Base-by-base conservation (phyloP, 2,888 invertebrate genomes). In the Tromatobia lineatoria region DNA sequence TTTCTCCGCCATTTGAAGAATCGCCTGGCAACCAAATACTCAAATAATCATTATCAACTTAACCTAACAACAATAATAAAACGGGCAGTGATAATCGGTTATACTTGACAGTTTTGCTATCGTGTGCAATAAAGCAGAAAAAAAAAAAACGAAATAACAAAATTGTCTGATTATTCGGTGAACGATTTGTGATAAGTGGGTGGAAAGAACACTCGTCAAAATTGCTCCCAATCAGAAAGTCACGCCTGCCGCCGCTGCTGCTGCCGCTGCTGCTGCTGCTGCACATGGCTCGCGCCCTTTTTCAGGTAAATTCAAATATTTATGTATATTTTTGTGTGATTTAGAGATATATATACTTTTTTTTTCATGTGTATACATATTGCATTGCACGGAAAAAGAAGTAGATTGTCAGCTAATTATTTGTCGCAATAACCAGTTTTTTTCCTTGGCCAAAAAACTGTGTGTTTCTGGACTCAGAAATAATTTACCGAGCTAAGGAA, bases 221-320 rank as follows among this genome's bases (percentile, higher is more conserved):
- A 91, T 91, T 91, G 89, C 90, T 87, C 90, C 90, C 42, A 88
- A 91, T 89, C 82, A 87, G 85, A 83, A 91, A 90, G 75, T 82
- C 89, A 57, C 84, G 25, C 57, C 83, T 52, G 81, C 73, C 70
- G 75, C 66, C 69, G 80, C 74, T 67, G 79, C 79, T 54, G 79
- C 79, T 76, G 79, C 78, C 61, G 82, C 73, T 23, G 79, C 79
- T 76, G 74, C 79, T 70, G 82, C 75, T 57, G 84, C 85, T 69
- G 83, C 87, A 85, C 88, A 87, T 87, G 89, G 88, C 89, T 87
- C 89, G 82, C 83, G 86, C 71, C 85, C 89, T 86, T 88, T 87
- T 74, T 86, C 90, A 91, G 90, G 90, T 91, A 90, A 88, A 78
- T 80, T 80, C 67, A 52, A 10, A 18, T 47, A 34, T 20, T 38